phyloP scores from a whole-genome alignment of 2,888 invertebrate species.

The Tinea semifulvella region DNA sequence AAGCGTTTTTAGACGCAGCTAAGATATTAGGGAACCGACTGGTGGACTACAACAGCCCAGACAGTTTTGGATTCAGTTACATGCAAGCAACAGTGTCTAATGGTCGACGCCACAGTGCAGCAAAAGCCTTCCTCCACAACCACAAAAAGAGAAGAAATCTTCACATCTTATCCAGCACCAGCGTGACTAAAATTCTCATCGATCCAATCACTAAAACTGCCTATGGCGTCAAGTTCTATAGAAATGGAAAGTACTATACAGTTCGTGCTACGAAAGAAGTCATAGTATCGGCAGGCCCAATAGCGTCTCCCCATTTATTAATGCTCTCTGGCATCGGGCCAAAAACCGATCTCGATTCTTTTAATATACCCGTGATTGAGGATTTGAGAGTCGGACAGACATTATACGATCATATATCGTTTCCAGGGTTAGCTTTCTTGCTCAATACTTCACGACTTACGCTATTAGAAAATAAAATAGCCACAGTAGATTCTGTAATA shows the following conservation, averaged over 20 bases:
- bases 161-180: conserved; percentile 60
- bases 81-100: conserved; percentile 52
- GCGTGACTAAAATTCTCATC: conserved; percentile 67
- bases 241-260: conserved; percentile 49
- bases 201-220: conserved; percentile 59
- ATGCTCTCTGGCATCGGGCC: conserved; percentile 76
- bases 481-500: conserved; percentile 36
- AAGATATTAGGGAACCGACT: conserved; percentile 69
- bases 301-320: conserved; percentile 81
- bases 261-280: conserved; percentile 61
- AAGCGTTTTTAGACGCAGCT: conserved; percentile 72
- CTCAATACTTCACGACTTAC: conserved; percentile 50
- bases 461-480: conserved; percentile 33
- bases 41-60: conserved; percentile 76
- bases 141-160: conserved; percentile 64
- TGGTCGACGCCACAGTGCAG: conserved; percentile 63
- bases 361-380: conserved; percentile 68
- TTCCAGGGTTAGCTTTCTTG: conserved; percentile 62
- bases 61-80: conserved; percentile 66
- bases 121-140: conserved; percentile 67
- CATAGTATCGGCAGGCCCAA: conserved; percentile 74
- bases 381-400: conserved; percentile 73
- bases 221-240: conserved; percentile 41
- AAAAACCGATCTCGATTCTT: conserved; percentile 59
- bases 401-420: conserved; percentile 74